Percentiles rank a stretch among this genome's conserved stretches.
phyloP scores from a whole-genome alignment of 2,797 vertebrate genomes.

The Mus spretus region DNA sequence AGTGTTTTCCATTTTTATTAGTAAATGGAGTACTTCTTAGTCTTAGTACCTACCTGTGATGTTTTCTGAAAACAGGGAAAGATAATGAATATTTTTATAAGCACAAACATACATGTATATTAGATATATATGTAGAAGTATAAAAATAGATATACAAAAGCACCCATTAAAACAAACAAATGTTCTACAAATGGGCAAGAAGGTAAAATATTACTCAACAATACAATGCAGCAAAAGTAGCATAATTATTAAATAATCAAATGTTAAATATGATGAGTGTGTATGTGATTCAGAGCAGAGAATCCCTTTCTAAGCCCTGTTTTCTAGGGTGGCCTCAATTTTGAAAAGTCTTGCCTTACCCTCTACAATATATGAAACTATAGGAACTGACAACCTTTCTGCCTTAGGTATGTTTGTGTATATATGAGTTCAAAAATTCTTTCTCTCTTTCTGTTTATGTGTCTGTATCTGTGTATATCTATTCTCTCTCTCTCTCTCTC shows the following conservation, averaged over 20 bases:
- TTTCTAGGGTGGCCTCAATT: background rate
- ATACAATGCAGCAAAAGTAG: background rate
- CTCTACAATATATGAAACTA: background rate
- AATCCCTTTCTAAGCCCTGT: background rate
- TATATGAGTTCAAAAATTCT: background rate
- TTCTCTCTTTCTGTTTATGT: background rate
- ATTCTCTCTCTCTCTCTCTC: too few species aligned
- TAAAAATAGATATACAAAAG: background rate
- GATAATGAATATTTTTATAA: background rate
- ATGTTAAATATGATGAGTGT: background rate
- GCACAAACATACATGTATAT: background rate
- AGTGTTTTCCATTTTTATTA: background rate
- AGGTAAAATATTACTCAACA: background rate
- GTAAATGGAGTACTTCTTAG: background rate
- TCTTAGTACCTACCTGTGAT: background rate
- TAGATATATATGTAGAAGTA: background rate
- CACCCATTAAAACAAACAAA: background rate
- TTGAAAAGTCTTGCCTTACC: background rate
- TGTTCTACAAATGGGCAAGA: background rate
- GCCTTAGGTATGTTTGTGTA: background rate
- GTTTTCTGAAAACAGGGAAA: background rate
- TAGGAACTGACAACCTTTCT: rapidly evolving
- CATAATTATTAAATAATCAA: background rate
- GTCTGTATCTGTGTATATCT: background rate
- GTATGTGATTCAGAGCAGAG: background rate